Conservation (phyloP, 30 jellyfish, hydroid and myxozoan species). For the Nemopilema nomurai region DNA sequence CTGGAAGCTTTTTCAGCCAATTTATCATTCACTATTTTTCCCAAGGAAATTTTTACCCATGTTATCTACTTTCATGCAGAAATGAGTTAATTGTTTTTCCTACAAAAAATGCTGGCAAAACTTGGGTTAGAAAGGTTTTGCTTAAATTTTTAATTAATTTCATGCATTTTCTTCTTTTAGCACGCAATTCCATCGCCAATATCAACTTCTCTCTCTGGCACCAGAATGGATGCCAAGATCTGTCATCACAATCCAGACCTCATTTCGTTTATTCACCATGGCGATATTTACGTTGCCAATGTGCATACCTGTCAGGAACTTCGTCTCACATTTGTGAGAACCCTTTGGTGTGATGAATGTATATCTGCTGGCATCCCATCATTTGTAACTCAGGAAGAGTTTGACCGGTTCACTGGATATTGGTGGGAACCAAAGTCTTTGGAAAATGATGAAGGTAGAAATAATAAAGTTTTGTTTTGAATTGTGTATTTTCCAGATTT, state of each 20-base stretch:
- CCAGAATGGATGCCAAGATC: constrained; percentile 89
- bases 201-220: constrained; percentile 67
- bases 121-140: not conserved
- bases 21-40: not conserved
- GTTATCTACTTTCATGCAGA: not conserved
- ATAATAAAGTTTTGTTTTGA: too few relatives aligned
- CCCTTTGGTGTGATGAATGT: constrained; percentile 73
- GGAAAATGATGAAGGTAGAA: constrained; percentile 53
- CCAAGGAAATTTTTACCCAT: too few relatives aligned
- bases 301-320: constrained; percentile 70
- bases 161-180: constrained; percentile 21
- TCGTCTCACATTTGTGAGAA: constrained; percentile 80
- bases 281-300: constrained; percentile 87
- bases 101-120: not conserved
- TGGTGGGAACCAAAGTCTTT: constrained; percentile 89
- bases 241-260: constrained; percentile 82
- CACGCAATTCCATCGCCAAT: constrained; percentile 54
- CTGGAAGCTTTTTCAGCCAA: not conserved
- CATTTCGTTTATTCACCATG: constrained; percentile 71
- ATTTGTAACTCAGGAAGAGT: constrained; percentile 89
- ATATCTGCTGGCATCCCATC: constrained; percentile 93
- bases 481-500: too few relatives aligned
- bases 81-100: not conserved
- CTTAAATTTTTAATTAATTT: not conserved
- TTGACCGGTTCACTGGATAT: constrained; percentile 91